Evolutionary conservation across 2,797 vertebrate genomes (phyloP), one percentile per base, ranked within the genome.

Genomic region (Eulemur albifrons): DNA sequence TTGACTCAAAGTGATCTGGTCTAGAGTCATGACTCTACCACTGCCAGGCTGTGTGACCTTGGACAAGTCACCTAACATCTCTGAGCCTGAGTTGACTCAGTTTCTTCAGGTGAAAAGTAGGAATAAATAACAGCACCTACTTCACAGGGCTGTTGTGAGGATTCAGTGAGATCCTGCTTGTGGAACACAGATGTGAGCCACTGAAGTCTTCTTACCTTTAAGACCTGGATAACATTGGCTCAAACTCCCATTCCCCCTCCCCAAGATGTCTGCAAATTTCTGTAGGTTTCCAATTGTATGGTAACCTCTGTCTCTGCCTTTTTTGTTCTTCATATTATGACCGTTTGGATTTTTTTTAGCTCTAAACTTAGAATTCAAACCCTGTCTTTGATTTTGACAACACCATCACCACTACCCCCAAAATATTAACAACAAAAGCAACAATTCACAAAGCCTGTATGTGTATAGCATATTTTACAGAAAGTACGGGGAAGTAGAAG

Each of bases 91-190:
- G 4, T 20, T 79, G 75, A 76, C 48, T 96, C 40, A 54, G 11
- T 89, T 94, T 92, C 25, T 79, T 80, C 48, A 90, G 59, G 32
- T 80, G 40, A 70, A 81, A 96, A 61, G 48, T 76, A 94, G 35
- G 27, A 40, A 45, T 70, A 54, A 88, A 84, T 40, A 82, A 85
- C 8, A 32, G 45, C 38, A 69, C 30, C 27, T 48, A 13, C 13
- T 43, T 96, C 15, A 32, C 3, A 63, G 30, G 25, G 2, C 43
- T 59, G 3, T 45, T 50, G 10, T 65, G 52, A 94, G 17, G 18
- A 38, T 48, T 86, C 5, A 27, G 35, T 15, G 61, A 87, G 65
- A 73, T 8, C 23, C 67, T 90, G 32, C 27, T 59, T 72, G 7
- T 61, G 7, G 45, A 83, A 90, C 52, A 20, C 14, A 52, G 43